Evolutionary conservation across 2,797 vertebrate species (phyloP), one percentile per base, ranked within the genome.

Genomic region (Typhlichthys eigenmanni): DNA sequence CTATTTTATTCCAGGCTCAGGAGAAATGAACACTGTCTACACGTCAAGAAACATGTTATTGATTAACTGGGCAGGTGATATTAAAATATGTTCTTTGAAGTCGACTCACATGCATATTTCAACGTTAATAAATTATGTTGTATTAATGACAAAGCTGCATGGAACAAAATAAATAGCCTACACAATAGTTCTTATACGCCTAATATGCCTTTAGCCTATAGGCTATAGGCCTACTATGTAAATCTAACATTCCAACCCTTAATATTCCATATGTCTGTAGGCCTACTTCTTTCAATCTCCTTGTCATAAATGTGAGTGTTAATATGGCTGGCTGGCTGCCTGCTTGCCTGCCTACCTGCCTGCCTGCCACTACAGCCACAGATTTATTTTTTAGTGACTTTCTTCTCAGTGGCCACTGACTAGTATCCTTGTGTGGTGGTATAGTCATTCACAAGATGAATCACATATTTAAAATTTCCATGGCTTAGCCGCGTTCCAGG

Each of bases 401-500:
- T 71, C 59, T 85, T 83, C 80, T 72, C 64, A 62, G 76, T 74
- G 80, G 72, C 78, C 76, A 13, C 46, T 13, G 46, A 13, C 24
- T 29, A 19, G 60, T 61, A 73, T 81, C 83, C 76, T 80, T 68
- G 62, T 81, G 86, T 59, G 69, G 63, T 51, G 62, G 50, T 66
- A 50, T 65, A 71, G 78, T 86, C 85, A 71, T 83, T 81, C 74
- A 71, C 79, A 92, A 91, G 89, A 92, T 89, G 78, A 90, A 92
- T 90, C 83, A 72, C 82, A 84, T 73, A 82, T 84, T 86, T 89
- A 89, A 91, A 89, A 90, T 93, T 90, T 92, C 87, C 88, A 84
- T 76, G 76, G 77, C 78, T 34, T 83, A 89, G 89, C 89, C 77
- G 62, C 55, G 3, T 71, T 90, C 90, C 90, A 89, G 85, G 69